Conservation (phyloP, 2,888 invertebrate species). For the Tubulanus polymorphus region DNA sequence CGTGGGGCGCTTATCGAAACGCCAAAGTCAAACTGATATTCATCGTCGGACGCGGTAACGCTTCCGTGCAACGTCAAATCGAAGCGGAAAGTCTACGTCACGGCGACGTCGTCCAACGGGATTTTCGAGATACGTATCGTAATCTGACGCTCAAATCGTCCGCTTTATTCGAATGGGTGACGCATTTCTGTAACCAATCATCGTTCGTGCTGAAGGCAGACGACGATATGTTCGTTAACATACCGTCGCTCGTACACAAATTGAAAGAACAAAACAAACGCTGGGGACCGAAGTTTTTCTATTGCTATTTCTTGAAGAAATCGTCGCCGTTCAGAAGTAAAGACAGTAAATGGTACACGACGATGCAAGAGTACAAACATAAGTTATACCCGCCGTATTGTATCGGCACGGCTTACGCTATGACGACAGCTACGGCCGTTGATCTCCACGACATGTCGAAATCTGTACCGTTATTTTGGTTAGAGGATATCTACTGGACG, state of each 20-base stretch:
- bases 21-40: no score
- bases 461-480: not conserved
- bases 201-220: not conserved
- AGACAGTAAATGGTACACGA: not conserved
- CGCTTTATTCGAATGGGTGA: not conserved
- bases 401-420: not conserved
- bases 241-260: not conserved
- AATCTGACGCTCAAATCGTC: not conserved
- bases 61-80: not conserved
- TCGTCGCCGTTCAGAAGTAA: not conserved
- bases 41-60: no score
- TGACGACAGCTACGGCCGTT: not conserved
- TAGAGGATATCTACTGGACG: not conserved
- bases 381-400: not conserved
- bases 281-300: not conserved
- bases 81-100: not conserved
- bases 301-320: not conserved
- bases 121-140: not conserved
- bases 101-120: not conserved
- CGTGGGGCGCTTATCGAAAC: no score
- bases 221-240: not conserved
- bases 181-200: not conserved
- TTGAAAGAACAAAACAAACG: not conserved
- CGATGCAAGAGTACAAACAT: not conserved
- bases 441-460: not conserved